Base-by-base conservation (phyloP, 2,797 vertebrate genomes). In the Coracias cyanogaster region DNA sequence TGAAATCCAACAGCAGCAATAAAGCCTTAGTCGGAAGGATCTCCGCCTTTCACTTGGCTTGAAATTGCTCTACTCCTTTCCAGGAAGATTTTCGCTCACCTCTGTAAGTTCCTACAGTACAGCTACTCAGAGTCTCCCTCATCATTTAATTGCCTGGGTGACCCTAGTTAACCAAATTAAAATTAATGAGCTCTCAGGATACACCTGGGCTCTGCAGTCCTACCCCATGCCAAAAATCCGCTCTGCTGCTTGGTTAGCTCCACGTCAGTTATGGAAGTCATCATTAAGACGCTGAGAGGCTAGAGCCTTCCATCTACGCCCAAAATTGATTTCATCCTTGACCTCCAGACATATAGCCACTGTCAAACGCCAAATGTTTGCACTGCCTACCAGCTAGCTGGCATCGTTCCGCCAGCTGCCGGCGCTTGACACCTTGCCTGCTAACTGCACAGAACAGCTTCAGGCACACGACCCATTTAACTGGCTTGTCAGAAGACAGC, bases 351-450 rank as follows among this genome's bases (percentile, higher is more conserved):
- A 25, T 1, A 5, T 7, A 22, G 28, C 57, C 18, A 51, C 87
- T 43, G 88, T 70, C 70, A 58, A 88, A 95, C 81, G 31, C 54
- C 64, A 82, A 94, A 58, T 9, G 48, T 62, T 20, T 84, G 61
- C 94, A 48, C 69, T 89, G 90, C 82, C 89, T 58, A 93, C 14
- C 43, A 85, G 46, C 61, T 92, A 60, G 21, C 41, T 54, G 37
- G 70, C 80, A 74, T 57, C 60, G 60, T 43, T 76, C 52, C 15
- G 48, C 58, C 91, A 95, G 90, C 82, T 86, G 88, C 60, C 26
- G 15, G 89, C 86, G 69, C 55, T 66, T 83, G 64, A 94, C 73
- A 81, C 92, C 67, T 85, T 52, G 51, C 78, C 86, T 73, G 62
- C 76, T 66, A 85, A 79, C 85, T 17, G 58, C 78, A 25, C 45